Evolutionary conservation across 2,888 invertebrate species (phyloP), one percentile per base, ranked within the genome.

Genomic region (Epiblema foenella): DNA sequence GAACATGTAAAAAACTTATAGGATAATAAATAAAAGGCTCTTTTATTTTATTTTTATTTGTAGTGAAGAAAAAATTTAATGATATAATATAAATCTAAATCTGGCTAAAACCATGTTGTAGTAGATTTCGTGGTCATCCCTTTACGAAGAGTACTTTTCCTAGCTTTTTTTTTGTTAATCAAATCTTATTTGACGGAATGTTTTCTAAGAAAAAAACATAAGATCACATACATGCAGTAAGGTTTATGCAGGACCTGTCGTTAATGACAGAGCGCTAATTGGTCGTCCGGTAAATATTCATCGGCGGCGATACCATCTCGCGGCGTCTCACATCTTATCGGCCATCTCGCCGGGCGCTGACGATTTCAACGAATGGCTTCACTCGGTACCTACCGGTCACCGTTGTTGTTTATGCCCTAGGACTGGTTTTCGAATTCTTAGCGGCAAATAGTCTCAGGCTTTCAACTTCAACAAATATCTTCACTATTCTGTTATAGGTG

Each of bases 241-340:
- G 2, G 29, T 56, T 29, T 56, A 56, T 20, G 9, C 52, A 20
- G 20, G 56, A 51, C n/a, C 51, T 56, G 56, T 56, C n/a, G n/a
- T 20, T 51, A 51, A 52, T 52, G 63, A 63, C 63, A 63, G 37
- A 51, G 18, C 10, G 63, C 63, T 63, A 63, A 63, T 63, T 63
- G 63, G 52, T 49, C n/a, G 42, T 20, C 7, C 51, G 15, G 63
- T 63, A 20, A 63, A 63, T 63, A 63, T 63, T 51, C 63, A 20
- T 54, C 8, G 33, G n/a, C 37, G 51, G 10, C 37, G 63, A 63
- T 63, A 63, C 15, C 10, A 63, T 63, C 63, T 17, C 63, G 56
- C 56, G 63, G 63, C 52, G 52, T 63, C 15, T 52, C 63, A 37
- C 63, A 63, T 63, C 63, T 52, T 37, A 52, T 49, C 49, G 37